Base-by-base conservation (phyloP, 2,113 vertebrate genomes). In the Xiphophorus hellerii region DNA sequence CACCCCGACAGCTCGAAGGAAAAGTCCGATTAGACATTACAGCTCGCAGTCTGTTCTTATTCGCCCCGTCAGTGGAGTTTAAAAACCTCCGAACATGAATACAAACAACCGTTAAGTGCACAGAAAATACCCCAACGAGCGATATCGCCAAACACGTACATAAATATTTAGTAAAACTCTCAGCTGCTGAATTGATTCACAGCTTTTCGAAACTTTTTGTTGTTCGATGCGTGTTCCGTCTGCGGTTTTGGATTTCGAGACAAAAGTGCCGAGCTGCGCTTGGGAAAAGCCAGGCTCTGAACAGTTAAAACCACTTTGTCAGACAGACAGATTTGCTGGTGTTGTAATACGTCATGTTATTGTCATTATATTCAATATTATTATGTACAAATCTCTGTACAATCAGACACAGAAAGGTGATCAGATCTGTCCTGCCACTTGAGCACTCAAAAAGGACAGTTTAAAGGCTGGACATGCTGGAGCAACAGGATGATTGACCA, bases 331-430 rank as follows among this genome's bases (percentile, higher is more conserved):
- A 82, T 87, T 28, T 90, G 92, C 92, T 92, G 92, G 91, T 93
- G 88, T 88, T n/a, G 74, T 89, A 89, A 91, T 88, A 88, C 76
- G 88, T 88, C 83, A 79, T 88, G 87, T 81, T 80, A 88, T 42
- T 15, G 3, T 42, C 2, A 42, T 42, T 37, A 91, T 91, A 22
- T 17, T 44, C 44, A 37, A 14, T 87, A 88, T 77, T 77, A 89
- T 78, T 90, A 92, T 92, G 89, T 88, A 90, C 90, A 92, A 84
- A 88, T 90, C 76, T 93, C 85, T 91, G 80, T 92, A 91, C 88
- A 92, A 80, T 89, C 83, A 89, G 82, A 88, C 74, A 87, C 71
- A 92, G 69, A 85, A 60, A 76, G 78, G 65, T 61, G 78, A 82
- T 74, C 60, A 65, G 63, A 66, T 88, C 74, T 62, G 68, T 76